Conservation (phyloP, 2,797 vertebrate genomes). For the Crocodylus rhombifer region DNA sequence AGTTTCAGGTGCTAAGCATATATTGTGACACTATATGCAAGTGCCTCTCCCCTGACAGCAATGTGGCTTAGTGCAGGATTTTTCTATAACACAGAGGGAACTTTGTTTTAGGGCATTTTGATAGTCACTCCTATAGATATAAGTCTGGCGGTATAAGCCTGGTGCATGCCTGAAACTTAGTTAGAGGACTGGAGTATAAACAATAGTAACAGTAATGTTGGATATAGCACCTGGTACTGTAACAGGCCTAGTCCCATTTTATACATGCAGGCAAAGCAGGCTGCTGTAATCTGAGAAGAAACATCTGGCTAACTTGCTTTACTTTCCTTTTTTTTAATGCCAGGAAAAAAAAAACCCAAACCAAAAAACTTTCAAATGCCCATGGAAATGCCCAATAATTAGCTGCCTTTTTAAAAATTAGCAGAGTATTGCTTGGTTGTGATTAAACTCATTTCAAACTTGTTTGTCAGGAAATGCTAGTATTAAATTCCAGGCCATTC, state of each 20-base stretch:
- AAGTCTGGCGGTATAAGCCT: background rate
- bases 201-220: background rate
- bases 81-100: background rate
- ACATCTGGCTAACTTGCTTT: constrained; percentile 45
- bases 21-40: accelerated
- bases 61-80: background rate
- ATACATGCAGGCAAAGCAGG: background rate
- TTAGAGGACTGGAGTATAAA: background rate
- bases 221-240: background rate
- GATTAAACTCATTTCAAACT: constrained; percentile 54
- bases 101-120: constrained; percentile 9
- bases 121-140: background rate
- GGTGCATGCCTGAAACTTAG: background rate
- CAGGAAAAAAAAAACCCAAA: background rate
- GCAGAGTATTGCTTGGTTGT: background rate
- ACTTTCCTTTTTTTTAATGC: background rate
- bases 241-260: background rate
- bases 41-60: background rate
- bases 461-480: constrained; percentile 53
- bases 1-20: background rate
- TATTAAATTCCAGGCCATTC: constrained; percentile 34
- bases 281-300: constrained; percentile 51
- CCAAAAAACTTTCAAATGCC: background rate
- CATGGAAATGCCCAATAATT: background rate
- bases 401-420: constrained; percentile 24